phyloP scores from a whole-genome alignment of 2,888 invertebrate species.

The Chrysomela aeneicollis region DNA sequence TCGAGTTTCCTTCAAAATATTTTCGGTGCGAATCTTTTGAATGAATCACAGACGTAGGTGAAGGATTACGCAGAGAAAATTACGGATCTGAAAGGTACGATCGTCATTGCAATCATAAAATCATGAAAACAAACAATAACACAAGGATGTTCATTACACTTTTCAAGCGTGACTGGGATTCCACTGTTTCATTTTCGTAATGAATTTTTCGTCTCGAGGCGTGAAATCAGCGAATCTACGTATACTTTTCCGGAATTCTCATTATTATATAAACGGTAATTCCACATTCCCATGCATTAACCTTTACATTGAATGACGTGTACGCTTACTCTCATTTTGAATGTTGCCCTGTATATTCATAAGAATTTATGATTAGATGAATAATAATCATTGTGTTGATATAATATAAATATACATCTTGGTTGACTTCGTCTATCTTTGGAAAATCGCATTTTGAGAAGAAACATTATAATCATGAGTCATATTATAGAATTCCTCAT shows the following conservation, averaged over 20 bases:
- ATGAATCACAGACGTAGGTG: neutral
- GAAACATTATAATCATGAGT: too few species aligned
- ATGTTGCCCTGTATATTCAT: too few species aligned
- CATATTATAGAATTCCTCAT: too few species aligned
- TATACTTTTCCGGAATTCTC: neutral
- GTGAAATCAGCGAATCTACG: neutral
- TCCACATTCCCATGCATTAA: neutral
- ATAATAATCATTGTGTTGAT: too few species aligned
- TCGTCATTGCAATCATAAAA: neutral
- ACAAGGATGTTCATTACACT: neutral
- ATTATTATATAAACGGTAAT: neutral
- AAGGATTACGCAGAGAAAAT: neutral
- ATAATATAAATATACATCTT: too few species aligned
- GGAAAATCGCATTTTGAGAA: too few species aligned
- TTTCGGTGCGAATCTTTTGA: neutral
- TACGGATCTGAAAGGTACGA: neutral
- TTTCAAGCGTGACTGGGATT: constrained; percentile 5
- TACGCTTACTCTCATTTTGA: neutral
- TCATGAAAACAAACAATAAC: neutral
- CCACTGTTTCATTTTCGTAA: neutral
- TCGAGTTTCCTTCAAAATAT: too few species aligned
- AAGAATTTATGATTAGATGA: too few species aligned
- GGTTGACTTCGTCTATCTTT: too few species aligned
- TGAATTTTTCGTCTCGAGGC: neutral
- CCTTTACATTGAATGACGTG: too few species aligned